Percentiles rank a stretch among this genome's conserved stretches.
These are phyloP conservation scores for Nipponia nippon DNA, from an alignment of 2,113 vertebrate genomes.

Conservation along the genomic window DNA sequence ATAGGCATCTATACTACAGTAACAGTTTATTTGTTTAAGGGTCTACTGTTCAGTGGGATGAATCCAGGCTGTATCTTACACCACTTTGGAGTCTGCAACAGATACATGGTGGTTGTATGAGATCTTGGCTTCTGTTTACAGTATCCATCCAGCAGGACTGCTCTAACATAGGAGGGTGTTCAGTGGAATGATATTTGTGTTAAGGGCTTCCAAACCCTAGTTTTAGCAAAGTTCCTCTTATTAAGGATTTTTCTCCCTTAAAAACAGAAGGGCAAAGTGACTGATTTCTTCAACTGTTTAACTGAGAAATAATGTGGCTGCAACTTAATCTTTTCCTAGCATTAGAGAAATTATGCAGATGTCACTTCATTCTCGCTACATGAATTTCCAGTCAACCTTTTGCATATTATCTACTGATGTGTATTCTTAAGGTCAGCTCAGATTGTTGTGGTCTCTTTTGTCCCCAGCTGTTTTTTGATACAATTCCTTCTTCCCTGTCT, in stretches of 20 bases:
- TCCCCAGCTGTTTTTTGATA: neutral
- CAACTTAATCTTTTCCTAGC: neutral
- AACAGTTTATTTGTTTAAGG: neutral
- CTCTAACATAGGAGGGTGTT: neutral
- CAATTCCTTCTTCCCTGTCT: neutral
- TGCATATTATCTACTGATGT: neutral
- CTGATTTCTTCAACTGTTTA: neutral
- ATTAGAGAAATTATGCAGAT: neutral
- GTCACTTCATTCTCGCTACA: neutral
- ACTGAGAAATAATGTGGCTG: neutral
- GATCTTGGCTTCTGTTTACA: neutral
- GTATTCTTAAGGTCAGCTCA: neutral
- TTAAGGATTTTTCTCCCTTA: neutral
- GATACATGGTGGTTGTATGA: rapidly evolving
- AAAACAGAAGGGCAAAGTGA: neutral
- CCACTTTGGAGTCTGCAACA: neutral
- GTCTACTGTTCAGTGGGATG: neutral
- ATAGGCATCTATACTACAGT: too few species aligned
- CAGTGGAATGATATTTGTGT: neutral
- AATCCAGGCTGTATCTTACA: neutral
- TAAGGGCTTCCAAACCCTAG: neutral
- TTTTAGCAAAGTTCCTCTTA: neutral
- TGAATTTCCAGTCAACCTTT: neutral
- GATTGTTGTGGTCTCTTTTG: neutral
- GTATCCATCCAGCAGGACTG: neutral